Evolutionary conservation across 2,888 invertebrate species (phyloP), one percentile per base, ranked within the genome.

Genomic region (Nycteola revayana): DNA sequence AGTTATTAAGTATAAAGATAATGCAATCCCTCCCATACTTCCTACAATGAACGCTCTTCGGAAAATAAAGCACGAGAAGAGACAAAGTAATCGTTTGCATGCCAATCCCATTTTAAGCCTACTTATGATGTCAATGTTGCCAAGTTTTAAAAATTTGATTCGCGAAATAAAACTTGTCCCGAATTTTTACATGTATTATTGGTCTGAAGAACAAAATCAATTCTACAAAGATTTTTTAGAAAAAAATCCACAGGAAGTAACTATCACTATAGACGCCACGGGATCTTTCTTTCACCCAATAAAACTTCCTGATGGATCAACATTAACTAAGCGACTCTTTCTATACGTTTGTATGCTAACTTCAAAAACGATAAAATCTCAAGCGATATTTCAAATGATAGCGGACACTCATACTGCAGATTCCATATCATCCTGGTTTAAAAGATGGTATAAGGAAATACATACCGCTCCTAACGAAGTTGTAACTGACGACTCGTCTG

Each of bases 341-440:
- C 24, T 24, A 8, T 24, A 24, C 9, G 24, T 24, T 24, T 8
- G 9, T 9, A 24, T 24, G 24, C 9, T 26, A 26, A 26, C 26
- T 11, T 26, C 26, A 21, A 21, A 21, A 21, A 21, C 21, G 21
- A 21, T 21, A 21, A 21, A 21, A 21, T 21, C 21, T 21, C 21
- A 21, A 21, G 21, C 21, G 21, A 21, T 21, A 21, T 21, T 21
- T 21, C 21, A 21, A 21, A 21, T 21, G 21, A 21, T 21, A 21
- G 21, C 24, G 9, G 24, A 38, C 18, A 28, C 25, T 22, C 32
- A 38, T 25, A 38, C 37, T 22, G 22, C 37, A 25, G 32, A 38
- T 33, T 38, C 37, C 25, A 29, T 38, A 38, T 38, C 28, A 18
- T 38, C 32, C 8, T 38, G 38, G 33, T 33, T 38, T 25, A 37